Percentiles rank a stretch among this genome's conserved stretches.
Conservation (phyloP, 1,140 invertebrate genomes). For the Mya arenaria region DNA sequence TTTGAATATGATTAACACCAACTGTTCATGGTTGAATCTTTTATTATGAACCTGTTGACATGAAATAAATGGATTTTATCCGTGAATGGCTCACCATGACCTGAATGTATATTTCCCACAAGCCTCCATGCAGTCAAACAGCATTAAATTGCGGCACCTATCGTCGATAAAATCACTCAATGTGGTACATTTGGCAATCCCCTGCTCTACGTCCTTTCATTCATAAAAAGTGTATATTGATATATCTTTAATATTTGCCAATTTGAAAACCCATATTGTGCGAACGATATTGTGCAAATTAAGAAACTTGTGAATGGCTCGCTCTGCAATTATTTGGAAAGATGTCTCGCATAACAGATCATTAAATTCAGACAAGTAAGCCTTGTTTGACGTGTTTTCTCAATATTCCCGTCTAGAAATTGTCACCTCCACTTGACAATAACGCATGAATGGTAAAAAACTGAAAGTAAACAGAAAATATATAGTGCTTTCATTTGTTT, state of each 20-base stretch:
- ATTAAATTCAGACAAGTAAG: slow-evolving; percentile 33
- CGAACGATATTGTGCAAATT: slow-evolving; percentile 34
- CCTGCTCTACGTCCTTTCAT: slow-evolving; percentile 12
- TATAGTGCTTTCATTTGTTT: slow-evolving; percentile 20
- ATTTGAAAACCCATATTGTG: slow-evolving; percentile 48
- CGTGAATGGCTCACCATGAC: not conserved
- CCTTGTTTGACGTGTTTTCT: slow-evolving; percentile 30
- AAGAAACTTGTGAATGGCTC: slow-evolving; percentile 39
- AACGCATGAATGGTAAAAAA: not conserved
- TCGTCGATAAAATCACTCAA: not conserved
- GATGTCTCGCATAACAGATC: slow-evolving; percentile 34
- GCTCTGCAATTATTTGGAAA: slow-evolving; percentile 22
- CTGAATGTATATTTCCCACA: not conserved
- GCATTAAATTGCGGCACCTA: not conserved
- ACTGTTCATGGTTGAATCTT: not conserved
- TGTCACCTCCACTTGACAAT: not conserved
- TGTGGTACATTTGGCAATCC: slow-evolving; percentile 15
- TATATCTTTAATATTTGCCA: slow-evolving; percentile 50
- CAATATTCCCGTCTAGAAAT: slow-evolving; percentile 29
- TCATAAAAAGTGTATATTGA: slow-evolving; percentile 43
- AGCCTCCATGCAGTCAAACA: not conserved
- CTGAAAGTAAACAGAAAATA: slow-evolving; percentile 22
- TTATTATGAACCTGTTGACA: not conserved
- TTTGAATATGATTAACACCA: not conserved
- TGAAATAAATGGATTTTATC: not conserved